phyloP scores from a whole-genome alignment of 2,888 invertebrate species.

The Atrina japonica region DNA sequence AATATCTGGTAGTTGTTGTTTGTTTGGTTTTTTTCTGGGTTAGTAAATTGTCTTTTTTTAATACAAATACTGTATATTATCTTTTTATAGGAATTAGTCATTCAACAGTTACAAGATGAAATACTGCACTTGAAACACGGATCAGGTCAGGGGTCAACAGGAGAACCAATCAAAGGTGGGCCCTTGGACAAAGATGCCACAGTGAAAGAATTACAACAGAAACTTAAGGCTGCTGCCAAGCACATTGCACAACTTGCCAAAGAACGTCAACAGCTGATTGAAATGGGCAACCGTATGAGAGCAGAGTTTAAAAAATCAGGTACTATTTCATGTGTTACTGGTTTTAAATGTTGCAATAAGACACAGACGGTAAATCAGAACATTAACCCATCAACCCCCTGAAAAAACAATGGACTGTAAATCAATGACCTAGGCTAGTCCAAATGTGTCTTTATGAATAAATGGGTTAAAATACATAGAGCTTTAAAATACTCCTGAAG shows the following conservation, averaged over 20 bases:
- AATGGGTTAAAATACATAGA: not conserved
- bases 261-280: conserved; percentile 78
- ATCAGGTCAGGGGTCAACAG: conserved; percentile 38
- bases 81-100: conserved; percentile 74
- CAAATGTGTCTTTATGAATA: too few species aligned
- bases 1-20: too few species aligned
- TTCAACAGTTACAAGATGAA: conserved; percentile 80
- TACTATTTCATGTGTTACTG: conserved; percentile 20
- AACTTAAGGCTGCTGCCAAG: conserved; percentile 73
- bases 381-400: not conserved
- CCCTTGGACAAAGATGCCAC: conserved; percentile 46
- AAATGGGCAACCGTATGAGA: conserved; percentile 77
- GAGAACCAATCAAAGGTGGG: not conserved
- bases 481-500: too few species aligned
- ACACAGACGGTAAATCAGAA: not conserved
- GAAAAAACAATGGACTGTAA: too few species aligned
- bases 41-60: not conserved
- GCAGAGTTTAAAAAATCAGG: conserved; percentile 73
- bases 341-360: not conserved
- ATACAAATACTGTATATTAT: not conserved
- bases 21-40: not conserved
- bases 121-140: conserved; percentile 65
- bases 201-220: conserved; percentile 62
- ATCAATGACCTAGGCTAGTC: too few species aligned
- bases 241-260: conserved; percentile 76